Conservation (phyloP, 2,113 vertebrate species). For the Gallinago media region DNA sequence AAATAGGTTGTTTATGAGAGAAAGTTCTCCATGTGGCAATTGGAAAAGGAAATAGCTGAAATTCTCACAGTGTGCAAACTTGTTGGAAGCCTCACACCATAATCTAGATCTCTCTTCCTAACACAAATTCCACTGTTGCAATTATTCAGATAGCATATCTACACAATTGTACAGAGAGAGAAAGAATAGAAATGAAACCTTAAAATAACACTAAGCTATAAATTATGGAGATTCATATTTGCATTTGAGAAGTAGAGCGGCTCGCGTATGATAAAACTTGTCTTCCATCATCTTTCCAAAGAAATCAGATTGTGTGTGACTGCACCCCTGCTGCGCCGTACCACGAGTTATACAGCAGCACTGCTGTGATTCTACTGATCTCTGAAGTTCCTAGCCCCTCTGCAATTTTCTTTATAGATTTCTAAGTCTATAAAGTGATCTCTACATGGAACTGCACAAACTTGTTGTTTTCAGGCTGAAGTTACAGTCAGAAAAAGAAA, state of each 20-base stretch:
- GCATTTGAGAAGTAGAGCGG: conserved; percentile 15
- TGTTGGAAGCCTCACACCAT: neutral
- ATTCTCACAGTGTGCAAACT: neutral
- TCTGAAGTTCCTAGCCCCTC: neutral
- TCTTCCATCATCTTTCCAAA: neutral
- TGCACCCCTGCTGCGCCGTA: neutral
- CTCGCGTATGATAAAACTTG: neutral
- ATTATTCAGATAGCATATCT: neutral
- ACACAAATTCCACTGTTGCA: neutral
- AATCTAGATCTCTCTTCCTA: neutral
- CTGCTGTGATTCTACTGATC: neutral
- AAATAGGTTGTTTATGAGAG: neutral
- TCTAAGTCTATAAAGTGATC: neutral
- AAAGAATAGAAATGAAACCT: conserved; percentile 8
- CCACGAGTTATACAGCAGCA: neutral
- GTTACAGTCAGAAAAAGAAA: neutral
- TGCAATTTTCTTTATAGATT: neutral
- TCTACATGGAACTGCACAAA: neutral
- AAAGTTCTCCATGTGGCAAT: neutral
- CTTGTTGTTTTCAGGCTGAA: neutral
- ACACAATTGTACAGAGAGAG: neutral
- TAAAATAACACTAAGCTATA: neutral
- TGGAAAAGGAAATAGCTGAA: neutral
- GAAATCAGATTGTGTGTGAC: neutral
- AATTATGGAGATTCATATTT: conserved; percentile 38